These are phyloP conservation scores for Drosophila kokeensis DNA, from an alignment of 2,888 invertebrate species.

Conservation along the genomic window DNA sequence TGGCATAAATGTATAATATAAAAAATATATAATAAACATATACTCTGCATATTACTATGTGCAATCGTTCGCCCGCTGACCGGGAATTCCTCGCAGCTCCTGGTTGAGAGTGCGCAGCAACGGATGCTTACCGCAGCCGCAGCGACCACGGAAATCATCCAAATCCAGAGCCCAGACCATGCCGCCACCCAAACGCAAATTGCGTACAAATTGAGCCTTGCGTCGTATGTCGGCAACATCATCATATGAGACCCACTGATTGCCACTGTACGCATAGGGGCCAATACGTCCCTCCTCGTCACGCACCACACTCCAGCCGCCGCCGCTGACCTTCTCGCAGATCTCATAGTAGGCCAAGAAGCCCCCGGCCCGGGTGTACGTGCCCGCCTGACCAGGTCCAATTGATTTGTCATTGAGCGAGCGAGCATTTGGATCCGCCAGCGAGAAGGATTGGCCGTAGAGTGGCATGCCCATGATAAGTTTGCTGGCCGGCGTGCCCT, in stretches of 20 bases:
- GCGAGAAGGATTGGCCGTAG: constrained; percentile 91
- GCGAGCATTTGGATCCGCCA: constrained; percentile 86
- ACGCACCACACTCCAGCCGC: constrained; percentile 88
- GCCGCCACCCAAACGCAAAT: constrained; percentile 88
- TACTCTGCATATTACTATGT: constrained; percentile 79
- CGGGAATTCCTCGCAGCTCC: constrained; percentile 86
- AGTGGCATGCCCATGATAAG: constrained; percentile 91
- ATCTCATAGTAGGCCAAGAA: constrained; percentile 93
- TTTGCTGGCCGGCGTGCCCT: constrained; percentile 88
- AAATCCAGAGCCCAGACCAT: constrained; percentile 93
- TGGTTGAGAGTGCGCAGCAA: constrained; percentile 88
- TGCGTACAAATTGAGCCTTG: constrained; percentile 87
- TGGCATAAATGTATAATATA: constrained; percentile 35
- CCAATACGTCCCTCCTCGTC: constrained; percentile 88
- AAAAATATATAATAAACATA: constrained; percentile 33
- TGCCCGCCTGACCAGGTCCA: constrained; percentile 90
- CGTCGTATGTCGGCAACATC: constrained; percentile 88
- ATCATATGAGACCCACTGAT: constrained; percentile 93
- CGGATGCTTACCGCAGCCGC: constrained; percentile 89
- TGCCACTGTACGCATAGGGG: constrained; percentile 89
- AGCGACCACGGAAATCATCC: constrained; percentile 90
- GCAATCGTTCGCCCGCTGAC: constrained; percentile 85
- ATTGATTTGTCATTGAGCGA: constrained; percentile 87
- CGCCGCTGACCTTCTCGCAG: constrained; percentile 87
- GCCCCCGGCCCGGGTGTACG: constrained; percentile 89